Evolutionary conservation across 2,113 vertebrate genomes (phyloP).

Genomic region (Centropus bengalensis): DNA sequence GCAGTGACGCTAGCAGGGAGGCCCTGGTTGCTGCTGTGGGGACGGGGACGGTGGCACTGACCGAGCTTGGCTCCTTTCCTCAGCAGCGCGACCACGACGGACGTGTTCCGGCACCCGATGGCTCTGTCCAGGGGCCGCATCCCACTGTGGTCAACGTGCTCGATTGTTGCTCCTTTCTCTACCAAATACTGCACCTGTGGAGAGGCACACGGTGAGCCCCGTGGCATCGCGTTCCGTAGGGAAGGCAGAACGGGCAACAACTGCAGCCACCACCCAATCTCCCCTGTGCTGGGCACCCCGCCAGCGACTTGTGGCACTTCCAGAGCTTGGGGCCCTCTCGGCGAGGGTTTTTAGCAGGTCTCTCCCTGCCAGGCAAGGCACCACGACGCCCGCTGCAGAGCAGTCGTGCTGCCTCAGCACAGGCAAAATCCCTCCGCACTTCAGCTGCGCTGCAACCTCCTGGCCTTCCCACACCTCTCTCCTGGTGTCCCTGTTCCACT

Average conservation of each 20-base stretch:
- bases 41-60: constrained; percentile 44
- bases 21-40: no score
- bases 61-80: constrained; percentile 96
- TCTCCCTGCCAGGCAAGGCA: neutral
- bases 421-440: neutral
- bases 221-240: neutral
- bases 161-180: constrained; percentile 94
- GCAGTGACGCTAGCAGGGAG: neutral
- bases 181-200: constrained; percentile 94
- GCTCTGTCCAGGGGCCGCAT: constrained; percentile 98
- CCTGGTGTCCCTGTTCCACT: neutral
- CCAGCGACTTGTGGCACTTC: no score
- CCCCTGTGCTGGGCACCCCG: no score
- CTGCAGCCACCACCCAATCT: neutral
- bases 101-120: constrained; percentile 93
- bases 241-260: neutral
- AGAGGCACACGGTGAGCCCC: neutral
- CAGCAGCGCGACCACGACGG: constrained; percentile 91
- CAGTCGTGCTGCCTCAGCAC: neutral
- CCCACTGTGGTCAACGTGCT: constrained; percentile 95
- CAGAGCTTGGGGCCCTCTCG: neutral
- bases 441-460: neutral
- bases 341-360: neutral
- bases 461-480: neutral
- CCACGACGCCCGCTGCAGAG: neutral